Conservation (phyloP, 2,888 invertebrate genomes). For the Macrophya annulata region DNA sequence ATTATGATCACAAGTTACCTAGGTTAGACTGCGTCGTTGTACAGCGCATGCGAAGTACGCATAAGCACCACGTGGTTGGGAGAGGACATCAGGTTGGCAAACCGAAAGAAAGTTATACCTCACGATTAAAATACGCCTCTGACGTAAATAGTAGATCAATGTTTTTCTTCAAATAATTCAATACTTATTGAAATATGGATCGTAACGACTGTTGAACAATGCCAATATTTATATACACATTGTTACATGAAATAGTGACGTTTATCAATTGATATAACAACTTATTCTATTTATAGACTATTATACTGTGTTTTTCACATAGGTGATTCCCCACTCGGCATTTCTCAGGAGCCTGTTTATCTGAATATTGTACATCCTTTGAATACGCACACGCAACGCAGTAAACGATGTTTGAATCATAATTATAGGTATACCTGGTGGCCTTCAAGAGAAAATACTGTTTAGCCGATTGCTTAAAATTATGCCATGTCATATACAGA, state of each 20-base stretch:
- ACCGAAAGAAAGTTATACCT: slow-evolving; percentile 10
- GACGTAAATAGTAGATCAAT: slow-evolving; percentile 44
- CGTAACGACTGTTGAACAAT: slow-evolving; percentile 20
- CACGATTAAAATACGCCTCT: slow-evolving; percentile 27
- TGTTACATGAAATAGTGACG: background rate
- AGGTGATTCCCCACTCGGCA: slow-evolving; percentile 38
- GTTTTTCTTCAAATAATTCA: slow-evolving; percentile 26
- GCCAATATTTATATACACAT: slow-evolving; percentile 23
- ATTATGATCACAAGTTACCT: slow-evolving; percentile 51
- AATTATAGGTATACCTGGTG: slow-evolving; percentile 35
- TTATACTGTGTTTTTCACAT: slow-evolving; percentile 16
- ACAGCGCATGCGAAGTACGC: slow-evolving; percentile 72
- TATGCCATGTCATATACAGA: slow-evolving; percentile 27
- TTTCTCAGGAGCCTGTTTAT: slow-evolving; percentile 42
- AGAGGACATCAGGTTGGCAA: slow-evolving; percentile 31
- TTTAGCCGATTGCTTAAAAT: slow-evolving; percentile 31
- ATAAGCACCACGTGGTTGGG: slow-evolving; percentile 72
- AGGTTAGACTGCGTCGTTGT: slow-evolving; percentile 71
- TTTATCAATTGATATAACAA: slow-evolving; percentile 17
- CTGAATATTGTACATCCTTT: slow-evolving; percentile 20
- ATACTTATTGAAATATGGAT: slow-evolving; percentile 19
- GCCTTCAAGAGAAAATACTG: slow-evolving; percentile 34
- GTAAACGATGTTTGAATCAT: slow-evolving; percentile 36
- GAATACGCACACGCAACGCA: slow-evolving; percentile 21
- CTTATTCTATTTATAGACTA: slow-evolving; percentile 25